phyloP scores from a whole-genome alignment of 2,888 invertebrate species.

The Conomelus anceps region DNA sequence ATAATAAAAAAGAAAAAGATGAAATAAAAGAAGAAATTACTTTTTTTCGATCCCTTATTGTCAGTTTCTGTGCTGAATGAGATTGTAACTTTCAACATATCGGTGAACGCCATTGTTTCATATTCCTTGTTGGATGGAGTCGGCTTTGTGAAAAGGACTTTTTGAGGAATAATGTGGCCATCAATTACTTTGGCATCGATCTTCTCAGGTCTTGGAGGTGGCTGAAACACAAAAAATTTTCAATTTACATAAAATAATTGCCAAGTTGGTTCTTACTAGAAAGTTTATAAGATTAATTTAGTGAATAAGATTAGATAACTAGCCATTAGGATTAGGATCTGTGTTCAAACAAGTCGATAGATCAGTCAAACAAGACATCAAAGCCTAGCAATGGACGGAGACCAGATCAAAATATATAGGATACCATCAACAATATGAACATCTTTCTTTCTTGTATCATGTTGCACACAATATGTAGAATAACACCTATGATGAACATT shows the following conservation, averaged over 20 bases:
- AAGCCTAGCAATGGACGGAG: too few relatives aligned
- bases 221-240: constrained; percentile 26
- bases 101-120: constrained; percentile 73
- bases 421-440: too few relatives aligned
- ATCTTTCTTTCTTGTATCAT: too few relatives aligned
- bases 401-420: too few relatives aligned
- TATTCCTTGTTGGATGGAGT: constrained; percentile 66
- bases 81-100: constrained; percentile 75
- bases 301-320: not conserved
- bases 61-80: constrained; percentile 68
- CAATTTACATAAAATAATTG: not conserved
- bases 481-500: too few relatives aligned
- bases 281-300: not conserved
- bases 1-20: not conserved
- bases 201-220: constrained; percentile 45
- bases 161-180: constrained; percentile 81
- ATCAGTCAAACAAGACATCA: too few relatives aligned
- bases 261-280: not conserved
- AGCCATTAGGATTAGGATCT: too few relatives aligned
- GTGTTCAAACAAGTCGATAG: too few relatives aligned
- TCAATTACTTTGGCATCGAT: constrained; percentile 81
- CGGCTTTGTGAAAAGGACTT: constrained; percentile 79
- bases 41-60: constrained; percentile 52
- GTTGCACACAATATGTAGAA: too few relatives aligned
- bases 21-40: not conserved